Base-by-base conservation (phyloP, 23 tunicate species). In the Styela clava region DNA sequence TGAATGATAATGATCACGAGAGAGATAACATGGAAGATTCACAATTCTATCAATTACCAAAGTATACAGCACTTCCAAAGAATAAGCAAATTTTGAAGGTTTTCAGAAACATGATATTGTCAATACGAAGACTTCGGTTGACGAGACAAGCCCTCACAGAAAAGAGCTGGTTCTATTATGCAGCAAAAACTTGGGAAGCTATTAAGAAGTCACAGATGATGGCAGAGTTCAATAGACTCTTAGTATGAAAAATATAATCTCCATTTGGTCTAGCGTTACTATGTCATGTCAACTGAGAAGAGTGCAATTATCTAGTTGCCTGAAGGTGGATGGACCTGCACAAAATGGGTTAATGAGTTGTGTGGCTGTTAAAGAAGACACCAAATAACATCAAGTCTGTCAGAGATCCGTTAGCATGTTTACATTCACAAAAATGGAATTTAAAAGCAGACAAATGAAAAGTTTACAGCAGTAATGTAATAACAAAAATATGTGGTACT, bases 101-200 rank as follows among this genome's bases (percentile, higher is more conserved):
- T 29, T 87, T 93, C 79, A 83, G 84, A 61, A 88, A 93, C 77
- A 87, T 93, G 93, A 78, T 93, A 26, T 81, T 93, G 37, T 87
- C 98, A 2, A 82, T 88, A 37, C 98, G 86, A n/a, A 81, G 88
- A 23, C 82, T 79, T 32, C 79, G 78, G 22, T n/a, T 93, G 1
- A 93, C 93, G 16, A 86, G 83, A 24, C 88, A 82, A 2, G 27
- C 85, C 12, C 71, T 93, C 62, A 81, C 89, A 52, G 98, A 93
- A 78, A 93, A 93, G 82, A 87, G 78, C 56, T 93, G 98, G 98
- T 93, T 87, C 84, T 91, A 93, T 70, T 93, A 93, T 69, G 98
- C 98, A 2, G 98, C 98, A 26, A 87, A 91, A 65, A 87, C 91
- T 35, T 93, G 98, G 98, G 98, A 93, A 65, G 85, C 93, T 22